Base-by-base conservation (phyloP, 2,888 invertebrate species). In the Euplexia lucipara region DNA sequence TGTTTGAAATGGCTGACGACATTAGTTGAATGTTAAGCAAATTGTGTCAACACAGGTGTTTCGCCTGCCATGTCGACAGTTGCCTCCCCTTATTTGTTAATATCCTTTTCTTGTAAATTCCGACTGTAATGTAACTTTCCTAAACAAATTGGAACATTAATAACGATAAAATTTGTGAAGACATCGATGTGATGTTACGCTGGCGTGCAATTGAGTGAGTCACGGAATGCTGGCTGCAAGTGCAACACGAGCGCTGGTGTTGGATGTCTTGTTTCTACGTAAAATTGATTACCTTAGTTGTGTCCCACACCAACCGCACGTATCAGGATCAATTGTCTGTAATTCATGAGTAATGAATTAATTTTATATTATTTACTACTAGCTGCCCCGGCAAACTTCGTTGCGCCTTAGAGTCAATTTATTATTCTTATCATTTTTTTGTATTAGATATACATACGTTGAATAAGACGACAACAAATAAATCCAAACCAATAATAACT, bases 171-270 rank as follows among this genome's bases (percentile, higher is more conserved):
- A 77, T 68, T 80, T 52, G 77, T 75, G 63, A 64, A 69, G 79
- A 75, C 70, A 79, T 63, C 41, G 49, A 49, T 52, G 18, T 66
- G 78, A 78, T 63, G 63, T 61, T 5, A 5, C 26, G 26, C 3
- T 64, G 68, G 70, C 75, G 76, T 62, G 71, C 79, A 67, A 69
- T 77, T 70, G 51, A 53, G 67, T 82, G 84, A 83, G 75, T 82
- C 83, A 85, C 77, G 67, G 57, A 71, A 71, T 71, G 56, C 44
- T 56, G 61, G 45, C 54, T 72, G 59, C 68, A 70, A 83, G 51
- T 72, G 59, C 68, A 70, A 83, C 56, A 42, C 54, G 73, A 83
- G 66, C 68, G 6, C 22, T 45, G 45, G 67, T 70, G 42, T 81
- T 59, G 41, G 52, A 22, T 80, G 48, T 68, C 80, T 70, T 69